Base-by-base conservation (phyloP, 2,888 invertebrate genomes). In the Meiosimyza platycephala region DNA sequence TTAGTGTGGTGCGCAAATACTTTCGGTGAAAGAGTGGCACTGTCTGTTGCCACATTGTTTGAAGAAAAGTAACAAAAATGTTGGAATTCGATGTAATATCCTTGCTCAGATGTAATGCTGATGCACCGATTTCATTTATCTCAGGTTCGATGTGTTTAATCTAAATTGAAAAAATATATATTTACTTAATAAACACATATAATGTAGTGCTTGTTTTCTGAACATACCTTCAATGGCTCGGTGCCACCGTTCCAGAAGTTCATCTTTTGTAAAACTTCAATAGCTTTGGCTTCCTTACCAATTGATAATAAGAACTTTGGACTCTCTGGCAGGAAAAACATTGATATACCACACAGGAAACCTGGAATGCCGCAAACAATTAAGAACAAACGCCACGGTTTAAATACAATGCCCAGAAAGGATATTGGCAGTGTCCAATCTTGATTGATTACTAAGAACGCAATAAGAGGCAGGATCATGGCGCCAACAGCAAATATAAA, bases 371-470 rank as follows among this genome's bases (percentile, higher is more conserved):
- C 82, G 72, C 84, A 84, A 16, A 83, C 79, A 13, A 84, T 68
- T 51, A 85, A 71, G 75, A 84, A 86, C 4, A 85, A 71, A 13
- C 86, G 80, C 86, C 86, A 86, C 6, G 86, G 83, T 51, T 83
- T 84, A 65, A 80, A 85, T 5, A 76, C 77, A 6, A 85, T 78
- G 50, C 78, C 80, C 22, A 85, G 55, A n/a, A 81, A 75, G 0
- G 80, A 76, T 18, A 85, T 74, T 7, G 80, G 76, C 16, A 83
- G 73, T 47, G 74, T 71, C 83, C 84, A 86, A 9, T 82, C 78
- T 64, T 81, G 81, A 71, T 85, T 85, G 28, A 86, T 81, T 9
- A 85, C 79, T 12, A 82, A 16, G 80, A 83, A 85, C 6, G 85
- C 84, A 16, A 85, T 70, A 15, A 80, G 75, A 22, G 86, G 86